These are phyloP conservation scores for Oreohelix idahoensis DNA, from an alignment of 1,140 invertebrate species.

Conservation along the genomic window DNA sequence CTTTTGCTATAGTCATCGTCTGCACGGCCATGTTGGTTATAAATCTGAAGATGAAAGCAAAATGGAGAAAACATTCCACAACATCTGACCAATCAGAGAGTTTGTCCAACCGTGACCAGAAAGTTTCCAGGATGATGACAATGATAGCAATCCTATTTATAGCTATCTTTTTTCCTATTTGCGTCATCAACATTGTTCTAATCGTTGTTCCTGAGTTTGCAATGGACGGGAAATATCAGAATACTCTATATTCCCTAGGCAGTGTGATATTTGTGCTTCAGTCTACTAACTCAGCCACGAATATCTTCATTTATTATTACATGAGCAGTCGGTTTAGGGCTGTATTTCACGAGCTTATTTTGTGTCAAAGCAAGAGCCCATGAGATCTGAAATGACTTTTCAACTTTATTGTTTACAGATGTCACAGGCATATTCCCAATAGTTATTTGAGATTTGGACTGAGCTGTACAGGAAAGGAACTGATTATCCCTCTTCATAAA, in stretches of 20 bases:
- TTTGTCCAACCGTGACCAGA: conserved; percentile 8
- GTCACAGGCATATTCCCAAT: no score
- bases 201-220: background rate
- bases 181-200: background rate
- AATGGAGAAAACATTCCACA: background rate
- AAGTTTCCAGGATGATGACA: conserved; percentile 10
- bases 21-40: background rate
- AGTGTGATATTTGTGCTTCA: no score
- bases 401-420: no score
- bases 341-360: no score
- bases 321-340: no score
- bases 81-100: background rate
- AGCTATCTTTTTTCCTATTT: background rate
- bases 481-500: no score
- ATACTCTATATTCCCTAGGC: background rate
- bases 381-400: no score
- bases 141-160: background rate
- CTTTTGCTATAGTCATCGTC: background rate
- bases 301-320: no score
- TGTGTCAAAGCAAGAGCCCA: no score
- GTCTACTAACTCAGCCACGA: no score
- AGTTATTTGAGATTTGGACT: no score
- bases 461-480: no score
- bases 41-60: background rate
- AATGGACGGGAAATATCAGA: background rate